Conservation (phyloP, 35 echinoderm and acorn worm genomes). For the Patiria miniata region DNA sequence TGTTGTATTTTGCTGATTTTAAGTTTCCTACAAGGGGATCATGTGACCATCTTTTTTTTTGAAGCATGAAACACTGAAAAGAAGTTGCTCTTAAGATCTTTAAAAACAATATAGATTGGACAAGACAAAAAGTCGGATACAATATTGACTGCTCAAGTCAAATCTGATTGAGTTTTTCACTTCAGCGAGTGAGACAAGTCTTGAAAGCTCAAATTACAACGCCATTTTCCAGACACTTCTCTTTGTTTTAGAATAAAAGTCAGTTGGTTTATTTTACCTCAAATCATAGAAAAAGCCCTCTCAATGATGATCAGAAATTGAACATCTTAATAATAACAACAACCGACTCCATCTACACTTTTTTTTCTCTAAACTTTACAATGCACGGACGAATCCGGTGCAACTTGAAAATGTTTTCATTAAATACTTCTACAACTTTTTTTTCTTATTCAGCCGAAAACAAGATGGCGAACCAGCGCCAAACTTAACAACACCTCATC, state of each 20-base stretch:
- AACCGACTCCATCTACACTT: background rate
- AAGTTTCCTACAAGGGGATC: no score
- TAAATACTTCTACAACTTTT: background rate
- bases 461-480: background rate
- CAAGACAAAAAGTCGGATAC: no score
- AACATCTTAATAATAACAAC: background rate
- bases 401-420: background rate
- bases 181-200: no score
- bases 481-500: background rate
- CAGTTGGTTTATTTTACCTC: conserved; percentile 11
- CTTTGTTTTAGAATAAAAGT: background rate
- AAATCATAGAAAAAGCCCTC: conserved; percentile 25
- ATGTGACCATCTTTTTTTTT: no score
- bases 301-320: conserved; percentile 13
- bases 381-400: background rate
- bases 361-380: background rate
- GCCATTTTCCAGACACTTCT: no score
- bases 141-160: no score
- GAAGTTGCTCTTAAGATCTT: no score
- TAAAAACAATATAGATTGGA: no score
- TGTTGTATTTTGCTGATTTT: no score
- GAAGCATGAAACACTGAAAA: no score
- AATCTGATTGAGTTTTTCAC: no score
- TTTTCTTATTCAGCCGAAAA: background rate
- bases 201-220: no score